phyloP scores from a whole-genome alignment of 2,888 invertebrate species.

The Stramonita haemastoma region DNA sequence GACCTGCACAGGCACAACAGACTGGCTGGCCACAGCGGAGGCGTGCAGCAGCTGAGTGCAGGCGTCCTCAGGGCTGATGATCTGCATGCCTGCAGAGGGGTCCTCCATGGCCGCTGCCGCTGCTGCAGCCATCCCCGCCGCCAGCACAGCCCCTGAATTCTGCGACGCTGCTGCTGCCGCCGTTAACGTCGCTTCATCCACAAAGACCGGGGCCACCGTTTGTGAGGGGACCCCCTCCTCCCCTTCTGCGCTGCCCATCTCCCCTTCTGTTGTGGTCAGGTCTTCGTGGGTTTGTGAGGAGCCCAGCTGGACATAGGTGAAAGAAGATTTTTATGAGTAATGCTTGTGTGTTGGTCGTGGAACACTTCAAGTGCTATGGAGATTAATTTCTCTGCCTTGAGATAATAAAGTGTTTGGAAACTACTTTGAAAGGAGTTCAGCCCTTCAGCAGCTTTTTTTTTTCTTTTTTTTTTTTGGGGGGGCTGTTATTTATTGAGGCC shows the following conservation, averaged over 20 bases:
- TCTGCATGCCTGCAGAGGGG: slow-evolving; percentile 17
- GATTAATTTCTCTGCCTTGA: too few relatives aligned
- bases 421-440: too few relatives aligned
- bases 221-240: not conserved
- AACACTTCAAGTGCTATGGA: too few relatives aligned
- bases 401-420: too few relatives aligned
- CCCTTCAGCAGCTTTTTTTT: too few relatives aligned
- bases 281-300: slow-evolving; percentile 22
- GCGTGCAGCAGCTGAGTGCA: slow-evolving; percentile 20
- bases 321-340: too few relatives aligned
- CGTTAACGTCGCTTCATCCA: not conserved
- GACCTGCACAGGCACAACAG: slow-evolving; percentile 32
- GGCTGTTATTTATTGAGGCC: too few relatives aligned
- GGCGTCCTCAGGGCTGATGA: slow-evolving; percentile 18
- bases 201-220: too few relatives aligned
- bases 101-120: slow-evolving; percentile 16
- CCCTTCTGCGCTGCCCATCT: not conserved
- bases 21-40: not conserved
- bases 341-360: too few relatives aligned
- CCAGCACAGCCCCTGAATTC: not conserved
- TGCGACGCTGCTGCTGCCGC: not conserved
- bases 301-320: slow-evolving; percentile 1
- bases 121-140: not conserved
- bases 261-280: not conserved
- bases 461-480: too few relatives aligned